These are phyloP conservation scores for Scolopax mira DNA, from an alignment of 2,113 vertebrate genomes.

Conservation along the genomic window DNA sequence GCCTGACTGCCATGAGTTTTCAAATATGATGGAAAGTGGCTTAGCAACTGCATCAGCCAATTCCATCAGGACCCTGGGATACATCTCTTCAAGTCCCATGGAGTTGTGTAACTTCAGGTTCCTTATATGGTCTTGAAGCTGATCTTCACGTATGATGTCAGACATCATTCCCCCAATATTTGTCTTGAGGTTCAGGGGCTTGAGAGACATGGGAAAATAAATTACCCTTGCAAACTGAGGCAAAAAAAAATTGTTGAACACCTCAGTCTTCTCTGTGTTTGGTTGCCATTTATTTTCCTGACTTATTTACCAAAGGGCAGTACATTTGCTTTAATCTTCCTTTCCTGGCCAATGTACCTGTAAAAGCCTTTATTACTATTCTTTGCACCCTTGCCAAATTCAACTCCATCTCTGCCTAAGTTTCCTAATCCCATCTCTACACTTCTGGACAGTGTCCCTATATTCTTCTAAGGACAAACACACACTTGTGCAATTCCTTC, in stretches of 20 bases:
- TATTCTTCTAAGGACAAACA: background rate
- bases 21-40: background rate
- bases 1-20: background rate
- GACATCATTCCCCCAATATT: background rate
- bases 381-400: background rate
- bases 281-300: background rate
- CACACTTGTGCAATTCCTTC: background rate
- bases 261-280: background rate
- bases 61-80: background rate
- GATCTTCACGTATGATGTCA: background rate
- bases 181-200: background rate
- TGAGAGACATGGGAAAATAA: background rate
- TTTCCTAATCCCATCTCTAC: background rate
- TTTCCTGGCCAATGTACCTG: background rate
- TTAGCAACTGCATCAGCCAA: background rate
- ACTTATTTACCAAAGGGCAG: background rate
- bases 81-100: fast-evolving
- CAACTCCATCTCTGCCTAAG: background rate
- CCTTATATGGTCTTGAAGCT: fast-evolving
- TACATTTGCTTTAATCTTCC: background rate
- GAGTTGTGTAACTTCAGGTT: background rate
- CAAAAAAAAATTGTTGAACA: background rate
- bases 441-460: fast-evolving
- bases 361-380: background rate
- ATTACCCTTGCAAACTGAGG: background rate